Conservation (phyloP, 2,797 vertebrate species). For the Poecilia gillii region DNA sequence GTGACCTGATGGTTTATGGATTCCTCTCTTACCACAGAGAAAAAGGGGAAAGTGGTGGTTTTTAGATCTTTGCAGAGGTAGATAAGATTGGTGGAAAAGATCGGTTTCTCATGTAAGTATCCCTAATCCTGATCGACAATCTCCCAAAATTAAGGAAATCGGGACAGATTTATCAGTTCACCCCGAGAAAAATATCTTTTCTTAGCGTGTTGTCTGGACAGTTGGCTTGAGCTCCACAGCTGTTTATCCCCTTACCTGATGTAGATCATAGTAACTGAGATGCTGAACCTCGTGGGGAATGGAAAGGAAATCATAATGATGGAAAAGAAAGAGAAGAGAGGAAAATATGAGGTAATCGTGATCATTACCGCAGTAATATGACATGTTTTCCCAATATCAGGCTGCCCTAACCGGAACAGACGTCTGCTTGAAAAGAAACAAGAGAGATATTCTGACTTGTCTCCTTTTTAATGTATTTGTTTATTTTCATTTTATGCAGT, state of each 20-base stretch:
- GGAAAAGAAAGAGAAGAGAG: not conserved
- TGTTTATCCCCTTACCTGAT: not conserved
- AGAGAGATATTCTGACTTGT: slow-evolving; percentile 79
- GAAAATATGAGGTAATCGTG: not conserved
- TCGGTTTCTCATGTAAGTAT: not conserved
- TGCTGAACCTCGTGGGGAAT: not conserved
- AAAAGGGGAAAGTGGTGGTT: not conserved
- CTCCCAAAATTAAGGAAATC: not conserved
- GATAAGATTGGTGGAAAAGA: not conserved
- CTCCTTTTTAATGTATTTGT: slow-evolving; percentile 85
- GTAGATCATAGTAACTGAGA: not conserved
- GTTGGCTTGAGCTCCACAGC: not conserved
- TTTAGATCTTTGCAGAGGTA: not conserved
- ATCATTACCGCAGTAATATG: not conserved
- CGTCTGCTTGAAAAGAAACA: slow-evolving; percentile 1
- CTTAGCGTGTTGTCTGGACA: not conserved
- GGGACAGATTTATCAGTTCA: not conserved
- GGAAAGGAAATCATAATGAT: not conserved
- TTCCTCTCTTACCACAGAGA: not conserved
- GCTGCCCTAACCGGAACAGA: not conserved
- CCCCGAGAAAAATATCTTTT: not conserved
- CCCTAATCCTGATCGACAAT: not conserved
- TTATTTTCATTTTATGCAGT: slow-evolving; percentile 19
- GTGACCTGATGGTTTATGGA: not conserved
- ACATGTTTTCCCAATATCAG: not conserved